A percentile compares a stretch with the other conserved stretches of the same genome.
phyloP scores from a whole-genome alignment of 2,888 invertebrate species.

The Ctena decussata region DNA sequence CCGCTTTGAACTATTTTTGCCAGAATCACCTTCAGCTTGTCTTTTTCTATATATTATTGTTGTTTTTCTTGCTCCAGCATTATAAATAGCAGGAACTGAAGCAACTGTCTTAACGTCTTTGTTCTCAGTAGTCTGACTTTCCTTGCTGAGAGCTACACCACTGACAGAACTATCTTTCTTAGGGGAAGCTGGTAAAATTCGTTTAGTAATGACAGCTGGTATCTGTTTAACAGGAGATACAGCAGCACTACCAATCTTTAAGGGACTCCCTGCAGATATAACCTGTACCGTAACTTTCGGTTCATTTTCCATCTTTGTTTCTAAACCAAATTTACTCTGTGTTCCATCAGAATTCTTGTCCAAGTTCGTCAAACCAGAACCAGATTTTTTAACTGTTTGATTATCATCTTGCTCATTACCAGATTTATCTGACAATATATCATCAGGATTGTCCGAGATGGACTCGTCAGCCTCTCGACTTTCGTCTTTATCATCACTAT shows the following conservation, averaged over 20 bases:
- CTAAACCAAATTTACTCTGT: background rate
- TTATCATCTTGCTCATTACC: slow-evolving; percentile 2
- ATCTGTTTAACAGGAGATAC: background rate
- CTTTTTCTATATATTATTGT: slow-evolving; percentile 27
- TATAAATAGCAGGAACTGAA: slow-evolving; percentile 41
- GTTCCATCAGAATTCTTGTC: slow-evolving; percentile 10
- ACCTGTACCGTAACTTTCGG: background rate
- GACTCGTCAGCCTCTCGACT: slow-evolving; percentile 5
- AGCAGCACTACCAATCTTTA: slow-evolving; percentile 3
- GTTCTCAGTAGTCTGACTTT: background rate
- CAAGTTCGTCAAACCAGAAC: background rate
- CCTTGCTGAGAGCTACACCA: background rate
- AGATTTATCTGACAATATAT: slow-evolving; percentile 17
- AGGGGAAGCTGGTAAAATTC: background rate
- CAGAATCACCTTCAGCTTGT: background rate
- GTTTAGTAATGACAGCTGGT: background rate
- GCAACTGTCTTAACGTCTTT: background rate
- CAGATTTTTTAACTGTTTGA: background rate
- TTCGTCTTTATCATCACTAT: slow-evolving; percentile 53
- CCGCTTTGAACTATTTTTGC: background rate
- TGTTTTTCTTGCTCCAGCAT: slow-evolving; percentile 42
- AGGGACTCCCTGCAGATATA: slow-evolving; percentile 13
- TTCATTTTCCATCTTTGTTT: background rate
- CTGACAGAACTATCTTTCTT: background rate
- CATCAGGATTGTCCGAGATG: slow-evolving; percentile 8